These are phyloP conservation scores for human DNA, from an alignment of 2,113 vertebrate genomes.

Conservation along the genomic window GRCh38 chr1:32696001-32696500, in stretches of 20 bases:
- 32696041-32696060: constrained; percentile 59
- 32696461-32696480: no score
- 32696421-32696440: no score
- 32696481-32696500: no score
- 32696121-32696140: background rate
- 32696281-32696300: background rate
- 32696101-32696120: background rate
- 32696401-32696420: no score
- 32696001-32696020: constrained; percentile 66
- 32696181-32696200: background rate
- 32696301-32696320: background rate
- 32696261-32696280: background rate
- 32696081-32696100: no score
- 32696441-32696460: no score
- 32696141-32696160: background rate
- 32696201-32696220: background rate
- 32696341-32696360: no score
- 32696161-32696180: background rate
- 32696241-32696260: background rate
- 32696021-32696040: background rate
- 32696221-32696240: background rate
- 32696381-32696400: no score
- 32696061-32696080: constrained; percentile 63
- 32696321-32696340: no score
- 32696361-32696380: no score